These are phyloP conservation scores for Podotricha telesiphe DNA, from an alignment of 2,888 invertebrate genomes.

Conservation along the genomic window DNA sequence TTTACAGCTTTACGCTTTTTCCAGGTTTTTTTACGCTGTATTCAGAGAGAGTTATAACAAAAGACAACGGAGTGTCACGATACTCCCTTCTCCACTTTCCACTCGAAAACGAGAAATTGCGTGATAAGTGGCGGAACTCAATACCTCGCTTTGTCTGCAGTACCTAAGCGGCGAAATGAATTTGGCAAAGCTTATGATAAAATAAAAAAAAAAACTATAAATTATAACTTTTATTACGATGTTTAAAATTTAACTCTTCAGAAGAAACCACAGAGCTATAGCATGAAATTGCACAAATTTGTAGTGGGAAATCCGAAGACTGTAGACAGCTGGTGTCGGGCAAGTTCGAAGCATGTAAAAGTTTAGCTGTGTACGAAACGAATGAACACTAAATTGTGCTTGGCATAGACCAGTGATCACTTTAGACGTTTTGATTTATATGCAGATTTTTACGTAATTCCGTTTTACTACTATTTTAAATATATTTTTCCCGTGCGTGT, in stretches of 20 bases:
- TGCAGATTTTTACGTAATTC: background rate
- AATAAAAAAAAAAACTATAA: background rate
- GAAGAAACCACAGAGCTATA: background rate
- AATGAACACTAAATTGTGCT: conserved; percentile 25
- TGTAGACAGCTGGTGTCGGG: conserved; percentile 21
- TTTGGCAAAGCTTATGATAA: too few species aligned
- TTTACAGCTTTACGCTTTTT: too few species aligned
- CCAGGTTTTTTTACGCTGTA: too few species aligned
- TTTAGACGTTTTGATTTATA: background rate
- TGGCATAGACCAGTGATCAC: background rate
- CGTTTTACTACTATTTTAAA: background rate
- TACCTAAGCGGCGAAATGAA: too few species aligned
- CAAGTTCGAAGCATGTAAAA: conserved; percentile 18
- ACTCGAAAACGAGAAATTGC: too few species aligned
- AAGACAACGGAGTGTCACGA: too few species aligned
- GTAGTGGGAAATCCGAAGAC: conserved; percentile 17
- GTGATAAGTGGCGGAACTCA: too few species aligned
- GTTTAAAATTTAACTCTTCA: background rate
- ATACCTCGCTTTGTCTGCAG: too few species aligned
- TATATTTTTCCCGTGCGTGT: background rate
- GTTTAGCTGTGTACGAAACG: conserved; percentile 20
- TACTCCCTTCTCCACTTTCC: too few species aligned
- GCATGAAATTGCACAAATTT: conserved; percentile 21
- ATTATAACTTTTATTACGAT: background rate
- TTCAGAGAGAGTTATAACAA: too few species aligned